phyloP scores from a whole-genome alignment of 2,888 invertebrate genomes.

The Drosophila melanocephala region DNA sequence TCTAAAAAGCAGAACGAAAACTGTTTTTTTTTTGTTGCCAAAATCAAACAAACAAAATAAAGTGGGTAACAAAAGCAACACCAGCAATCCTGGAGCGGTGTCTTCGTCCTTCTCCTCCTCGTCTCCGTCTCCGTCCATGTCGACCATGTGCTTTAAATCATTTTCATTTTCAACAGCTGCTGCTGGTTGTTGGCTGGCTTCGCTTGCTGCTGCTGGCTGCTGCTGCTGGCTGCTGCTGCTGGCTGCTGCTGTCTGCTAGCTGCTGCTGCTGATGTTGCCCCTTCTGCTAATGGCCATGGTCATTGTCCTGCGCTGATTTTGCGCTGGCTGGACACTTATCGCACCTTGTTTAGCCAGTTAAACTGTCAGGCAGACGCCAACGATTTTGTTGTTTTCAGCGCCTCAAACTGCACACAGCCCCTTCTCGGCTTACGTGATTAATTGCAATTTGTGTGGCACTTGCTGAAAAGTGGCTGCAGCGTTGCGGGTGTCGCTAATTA shows the following conservation, averaged over 20 bases:
- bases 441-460: constrained; percentile 71
- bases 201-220: constrained; percentile 51
- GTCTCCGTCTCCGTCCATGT: background rate
- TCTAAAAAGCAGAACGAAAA: constrained; percentile 30
- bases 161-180: constrained; percentile 80
- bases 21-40: background rate
- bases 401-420: background rate
- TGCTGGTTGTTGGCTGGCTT: constrained; percentile 31
- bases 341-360: constrained; percentile 81
- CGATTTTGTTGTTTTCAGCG: constrained; percentile 52
- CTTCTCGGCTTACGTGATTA: constrained; percentile 60
- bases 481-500: constrained; percentile 67
- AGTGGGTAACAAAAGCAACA: constrained; percentile 39
- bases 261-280: constrained; percentile 6
- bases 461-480: constrained; percentile 49
- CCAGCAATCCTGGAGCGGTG: constrained; percentile 25
- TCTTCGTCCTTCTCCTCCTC: background rate
- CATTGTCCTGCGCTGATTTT: constrained; percentile 79
- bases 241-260: constrained; percentile 19
- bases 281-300: constrained; percentile 45
- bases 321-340: constrained; percentile 74
- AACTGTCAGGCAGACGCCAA: constrained; percentile 70
- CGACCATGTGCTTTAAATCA: constrained; percentile 77
- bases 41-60: constrained; percentile 23
- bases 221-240: constrained; percentile 9